Conservation (phyloP, 2,797 vertebrate species). For the Emydoidea blandingii region DNA sequence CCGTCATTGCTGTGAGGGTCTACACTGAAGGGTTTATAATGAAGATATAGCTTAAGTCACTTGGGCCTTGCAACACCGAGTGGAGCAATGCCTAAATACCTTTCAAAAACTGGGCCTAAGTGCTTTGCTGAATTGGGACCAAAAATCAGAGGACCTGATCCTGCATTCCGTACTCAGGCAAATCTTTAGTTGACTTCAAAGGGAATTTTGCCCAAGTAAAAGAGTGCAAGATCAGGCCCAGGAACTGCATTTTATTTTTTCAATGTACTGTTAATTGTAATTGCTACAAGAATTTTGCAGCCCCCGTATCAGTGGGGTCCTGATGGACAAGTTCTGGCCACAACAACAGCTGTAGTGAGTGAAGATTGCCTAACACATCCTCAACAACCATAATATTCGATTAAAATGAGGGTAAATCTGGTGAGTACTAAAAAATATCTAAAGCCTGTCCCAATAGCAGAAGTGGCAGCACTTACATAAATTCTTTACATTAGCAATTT, state of each 20-base stretch:
- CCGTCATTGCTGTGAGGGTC: not conserved
- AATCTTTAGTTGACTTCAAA: not conserved
- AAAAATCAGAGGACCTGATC: not conserved
- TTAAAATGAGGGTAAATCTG: not conserved
- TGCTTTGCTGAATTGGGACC: not conserved
- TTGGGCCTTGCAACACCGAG: not conserved
- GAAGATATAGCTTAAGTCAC: not conserved
- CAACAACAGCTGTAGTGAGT: rapidly evolving
- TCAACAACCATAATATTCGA: not conserved
- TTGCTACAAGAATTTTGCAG: not conserved
- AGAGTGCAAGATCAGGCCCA: rapidly evolving
- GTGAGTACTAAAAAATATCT: not conserved
- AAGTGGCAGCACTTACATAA: not conserved
- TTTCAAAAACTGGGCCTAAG: not conserved
- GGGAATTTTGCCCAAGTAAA: not conserved
- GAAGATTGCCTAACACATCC: not conserved
- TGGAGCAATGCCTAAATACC: not conserved
- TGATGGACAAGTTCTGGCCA: not conserved
- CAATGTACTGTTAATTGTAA: not conserved
- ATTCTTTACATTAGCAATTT: slow-evolving; percentile 46
- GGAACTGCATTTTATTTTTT: not conserved
- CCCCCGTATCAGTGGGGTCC: rapidly evolving
- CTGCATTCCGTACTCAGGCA: not conserved
- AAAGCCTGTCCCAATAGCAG: not conserved
- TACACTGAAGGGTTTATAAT: not conserved